These are phyloP conservation scores for Conistra vaccinii DNA, from an alignment of 2,888 invertebrate species.

Conservation along the genomic window DNA sequence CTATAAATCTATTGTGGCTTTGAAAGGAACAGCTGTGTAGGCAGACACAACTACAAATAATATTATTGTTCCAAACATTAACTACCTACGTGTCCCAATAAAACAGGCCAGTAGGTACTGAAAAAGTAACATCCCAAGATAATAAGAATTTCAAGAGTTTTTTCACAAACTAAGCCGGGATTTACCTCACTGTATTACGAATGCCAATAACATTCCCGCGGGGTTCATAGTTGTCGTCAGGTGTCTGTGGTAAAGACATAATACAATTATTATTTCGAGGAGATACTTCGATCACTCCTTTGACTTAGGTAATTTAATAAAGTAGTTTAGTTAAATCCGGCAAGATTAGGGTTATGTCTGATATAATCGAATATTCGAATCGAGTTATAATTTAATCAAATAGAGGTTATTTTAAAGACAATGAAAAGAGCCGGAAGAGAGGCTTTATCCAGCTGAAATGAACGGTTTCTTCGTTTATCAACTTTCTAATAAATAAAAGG, in stretches of 20 bases:
- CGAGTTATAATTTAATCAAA: constrained; percentile 14
- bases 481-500: neutral
- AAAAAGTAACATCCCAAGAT: constrained; percentile 23
- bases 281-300: constrained; percentile 39
- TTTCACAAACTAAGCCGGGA: constrained; percentile 36
- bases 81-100: constrained; percentile 3
- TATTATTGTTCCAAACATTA: neutral
- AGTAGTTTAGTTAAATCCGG: constrained; percentile 19
- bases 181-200: constrained; percentile 32
- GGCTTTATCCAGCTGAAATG: neutral
- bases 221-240: constrained; percentile 39
- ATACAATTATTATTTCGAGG: constrained; percentile 45
- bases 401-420: constrained; percentile 6
- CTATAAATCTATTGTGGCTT: neutral
- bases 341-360: constrained; percentile 21
- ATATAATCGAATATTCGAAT: constrained; percentile 45
- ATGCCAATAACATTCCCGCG: constrained; percentile 13
- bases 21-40: neutral
- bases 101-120: neutral
- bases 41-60: too few species aligned
- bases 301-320: constrained; percentile 39
- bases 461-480: neutral
- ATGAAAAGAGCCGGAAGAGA: neutral
- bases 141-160: constrained; percentile 27
- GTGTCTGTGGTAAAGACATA: constrained; percentile 34